Conservation (phyloP, 2,113 vertebrate species). For the Notothenia rossii region DNA sequence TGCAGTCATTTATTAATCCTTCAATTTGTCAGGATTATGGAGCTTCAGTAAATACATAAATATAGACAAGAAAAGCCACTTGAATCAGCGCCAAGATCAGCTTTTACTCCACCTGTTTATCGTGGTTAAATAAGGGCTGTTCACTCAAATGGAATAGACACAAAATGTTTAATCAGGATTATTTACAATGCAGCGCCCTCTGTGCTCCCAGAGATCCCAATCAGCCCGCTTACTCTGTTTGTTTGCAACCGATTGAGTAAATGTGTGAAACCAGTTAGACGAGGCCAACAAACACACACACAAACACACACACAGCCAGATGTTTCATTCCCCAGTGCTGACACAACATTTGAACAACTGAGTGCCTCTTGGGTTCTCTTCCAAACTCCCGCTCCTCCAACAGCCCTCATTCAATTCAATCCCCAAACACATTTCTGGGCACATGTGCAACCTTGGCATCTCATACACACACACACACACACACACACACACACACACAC, state of each 20-base stretch:
- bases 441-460: slow-evolving; percentile 26
- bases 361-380: slow-evolving; percentile 55
- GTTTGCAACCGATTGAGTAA: not conserved
- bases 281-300: slow-evolving; percentile 20
- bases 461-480: slow-evolving; percentile 15
- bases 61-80: slow-evolving; percentile 9
- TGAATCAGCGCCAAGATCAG: slow-evolving; percentile 1
- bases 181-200: not conserved
- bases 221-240: too few species aligned
- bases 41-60: not conserved
- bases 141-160: slow-evolving; percentile 5
- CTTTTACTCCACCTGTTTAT: not conserved
- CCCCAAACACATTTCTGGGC: slow-evolving; percentile 58
- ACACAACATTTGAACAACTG: slow-evolving; percentile 55
- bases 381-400: slow-evolving; percentile 45
- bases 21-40: not conserved
- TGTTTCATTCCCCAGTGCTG: slow-evolving; percentile 57
- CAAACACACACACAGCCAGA: slow-evolving; percentile 32
- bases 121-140: not conserved
- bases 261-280: slow-evolving; percentile 31
- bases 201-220: too few species aligned
- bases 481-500: not conserved
- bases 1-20: slow-evolving; percentile 6
- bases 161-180: slow-evolving; percentile 11
- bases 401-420: slow-evolving; percentile 49